A percentile compares a stretch with the other conserved stretches of the same genome.
phyloP scores from a whole-genome alignment of 2,797 vertebrate genomes.

The Mycteria americana region DNA sequence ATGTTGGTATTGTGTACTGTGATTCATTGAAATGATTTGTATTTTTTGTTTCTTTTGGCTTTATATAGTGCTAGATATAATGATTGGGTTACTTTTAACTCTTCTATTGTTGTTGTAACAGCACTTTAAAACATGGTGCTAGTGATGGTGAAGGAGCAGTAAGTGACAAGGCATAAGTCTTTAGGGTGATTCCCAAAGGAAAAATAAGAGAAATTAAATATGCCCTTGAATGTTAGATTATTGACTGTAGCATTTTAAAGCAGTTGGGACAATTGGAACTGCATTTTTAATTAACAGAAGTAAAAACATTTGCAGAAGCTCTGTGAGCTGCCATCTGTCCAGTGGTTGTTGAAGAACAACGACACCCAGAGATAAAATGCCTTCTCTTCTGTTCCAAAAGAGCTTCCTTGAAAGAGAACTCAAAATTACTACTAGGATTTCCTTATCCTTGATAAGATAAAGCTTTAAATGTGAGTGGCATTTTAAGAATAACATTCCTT shows the following conservation, averaged over 20 bases:
- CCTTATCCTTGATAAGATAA: neutral
- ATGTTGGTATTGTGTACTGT: accelerated
- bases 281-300: neutral
- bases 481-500: neutral
- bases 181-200: neutral
- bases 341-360: neutral
- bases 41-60: neutral
- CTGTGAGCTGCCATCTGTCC: neutral
- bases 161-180: neutral
- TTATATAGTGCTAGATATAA: neutral
- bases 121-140: neutral
- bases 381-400: neutral
- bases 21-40: neutral
- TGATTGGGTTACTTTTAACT: neutral
- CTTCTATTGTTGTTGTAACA: neutral
- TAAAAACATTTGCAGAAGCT: neutral
- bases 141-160: neutral
- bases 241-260: neutral
- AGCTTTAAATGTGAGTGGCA: neutral
- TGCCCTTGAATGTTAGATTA: neutral
- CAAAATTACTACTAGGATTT: neutral
- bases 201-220: neutral
- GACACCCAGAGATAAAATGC: neutral
- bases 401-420: neutral
- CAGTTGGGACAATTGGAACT: neutral